phyloP scores from a whole-genome alignment of 1,140 invertebrate species.

The Megathymus violae region DNA sequence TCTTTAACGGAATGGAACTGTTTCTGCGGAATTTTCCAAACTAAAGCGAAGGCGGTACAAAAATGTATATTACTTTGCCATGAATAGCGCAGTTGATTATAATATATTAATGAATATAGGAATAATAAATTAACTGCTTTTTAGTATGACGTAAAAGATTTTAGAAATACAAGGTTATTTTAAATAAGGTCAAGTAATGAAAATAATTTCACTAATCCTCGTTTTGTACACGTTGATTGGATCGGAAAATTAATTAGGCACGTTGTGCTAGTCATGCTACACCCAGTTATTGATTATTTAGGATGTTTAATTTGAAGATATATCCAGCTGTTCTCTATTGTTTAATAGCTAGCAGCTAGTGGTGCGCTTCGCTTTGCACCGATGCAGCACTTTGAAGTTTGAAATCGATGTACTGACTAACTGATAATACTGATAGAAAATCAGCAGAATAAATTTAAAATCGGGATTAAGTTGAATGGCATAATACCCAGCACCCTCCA shows the following conservation, averaged over 20 bases:
- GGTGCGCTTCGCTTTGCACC: too few relatives aligned
- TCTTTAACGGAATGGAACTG: too few relatives aligned
- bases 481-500: too few relatives aligned
- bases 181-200: slow-evolving; percentile 20
- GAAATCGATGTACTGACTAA: neutral
- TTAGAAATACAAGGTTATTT: neutral
- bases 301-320: slow-evolving; percentile 9
- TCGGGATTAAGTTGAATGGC: too few relatives aligned
- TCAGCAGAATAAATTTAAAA: too few relatives aligned
- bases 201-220: slow-evolving; percentile 31
- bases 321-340: neutral
- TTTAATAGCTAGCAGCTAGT: neutral
- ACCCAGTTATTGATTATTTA: slow-evolving; percentile 10
- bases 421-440: too few relatives aligned
- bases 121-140: neutral
- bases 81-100: too few relatives aligned
- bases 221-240: slow-evolving; percentile 30
- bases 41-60: too few relatives aligned
- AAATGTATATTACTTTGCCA: too few relatives aligned
- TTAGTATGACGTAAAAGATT: neutral
- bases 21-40: too few relatives aligned
- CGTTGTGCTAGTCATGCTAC: slow-evolving; percentile 20
- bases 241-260: slow-evolving; percentile 28
- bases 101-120: too few relatives aligned
- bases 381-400: neutral